Evolutionary conservation across 2,888 invertebrate species (phyloP).

Genomic region (Spisula subtruncata): DNA sequence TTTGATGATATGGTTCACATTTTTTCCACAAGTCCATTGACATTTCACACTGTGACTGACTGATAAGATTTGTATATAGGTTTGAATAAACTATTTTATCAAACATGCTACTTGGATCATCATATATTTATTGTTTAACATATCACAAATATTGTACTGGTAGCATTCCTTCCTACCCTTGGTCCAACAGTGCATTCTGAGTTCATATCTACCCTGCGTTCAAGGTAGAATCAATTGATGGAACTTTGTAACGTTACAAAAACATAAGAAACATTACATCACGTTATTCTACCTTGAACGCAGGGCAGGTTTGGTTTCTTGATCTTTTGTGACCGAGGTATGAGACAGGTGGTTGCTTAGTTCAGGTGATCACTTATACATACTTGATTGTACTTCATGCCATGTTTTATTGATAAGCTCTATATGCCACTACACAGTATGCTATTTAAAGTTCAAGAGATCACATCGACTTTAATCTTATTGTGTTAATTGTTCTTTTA

Average conservation of each 20-base stretch:
- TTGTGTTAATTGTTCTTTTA: constrained; percentile 16
- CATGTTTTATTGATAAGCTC: background rate
- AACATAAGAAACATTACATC: no score
- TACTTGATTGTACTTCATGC: background rate
- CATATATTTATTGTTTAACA: background rate
- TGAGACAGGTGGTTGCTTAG: no score
- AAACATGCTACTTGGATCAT: background rate
- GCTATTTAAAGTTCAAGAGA: background rate
- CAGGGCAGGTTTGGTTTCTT: no score
- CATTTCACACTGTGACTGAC: background rate
- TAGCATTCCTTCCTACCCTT: background rate
- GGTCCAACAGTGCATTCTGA: background rate
- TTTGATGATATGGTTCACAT: no score
- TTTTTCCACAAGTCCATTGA: background rate
- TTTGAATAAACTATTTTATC: background rate
- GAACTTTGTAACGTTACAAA: no score
- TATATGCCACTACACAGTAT: background rate
- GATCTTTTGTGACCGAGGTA: no score
- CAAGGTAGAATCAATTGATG: no score
- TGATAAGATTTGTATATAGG: background rate
- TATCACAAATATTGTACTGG: background rate
- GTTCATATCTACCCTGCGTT: background rate
- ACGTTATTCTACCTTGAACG: no score
- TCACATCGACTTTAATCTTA: background rate
- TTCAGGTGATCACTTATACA: background rate